Evolutionary conservation across 2,888 invertebrate species (phyloP), one percentile per base, ranked within the genome.

Genomic region (Lathronympha strigana): DNA sequence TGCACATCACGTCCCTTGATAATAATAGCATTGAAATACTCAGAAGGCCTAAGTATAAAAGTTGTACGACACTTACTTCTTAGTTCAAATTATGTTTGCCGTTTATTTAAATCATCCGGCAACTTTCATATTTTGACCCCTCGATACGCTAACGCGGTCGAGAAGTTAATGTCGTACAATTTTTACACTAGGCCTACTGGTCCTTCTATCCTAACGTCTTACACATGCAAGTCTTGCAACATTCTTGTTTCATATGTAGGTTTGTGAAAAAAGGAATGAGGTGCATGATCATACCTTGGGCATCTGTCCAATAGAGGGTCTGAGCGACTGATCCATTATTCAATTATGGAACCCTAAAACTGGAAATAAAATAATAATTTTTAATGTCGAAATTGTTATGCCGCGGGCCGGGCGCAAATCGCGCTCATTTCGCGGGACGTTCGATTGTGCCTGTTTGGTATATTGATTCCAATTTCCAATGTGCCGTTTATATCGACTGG

Each of bases 351-450:
- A 47, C 58, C 58, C 49, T 49, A 66, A 66, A 91, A 91, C 90
- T 88, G 85, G 86, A 92, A 91, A 90, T 90, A 91, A 90, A 92
- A 90, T 92, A 88, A 89, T 89, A 91, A 90, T 90, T 90, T n/a
- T 91, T 89, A 91, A 91, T 90, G 87, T 83, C 89, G 90, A 90
- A 91, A 91, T 92, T 91, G 89, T 75, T n/a, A 83, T 86, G 87
- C 90, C 88, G 84, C 80, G 79, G 86, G 87, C 75, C 69, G 77
- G 81, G 80, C 81, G 81, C 79, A 79, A 83, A 86, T 81, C 76
- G 81, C 83, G 79, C 83, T 84, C 82, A 77, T 84, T 88, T 85
- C 74, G 79, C 76, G 79, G 79, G 80, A 80, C 78, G 83, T 86
- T 87, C 83, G 86, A 87, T 88, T 86, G 82, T 83, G 75, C 73